phyloP scores from a whole-genome alignment of 1,140 invertebrate genomes.

The Dendrolimus kikuchii region DNA sequence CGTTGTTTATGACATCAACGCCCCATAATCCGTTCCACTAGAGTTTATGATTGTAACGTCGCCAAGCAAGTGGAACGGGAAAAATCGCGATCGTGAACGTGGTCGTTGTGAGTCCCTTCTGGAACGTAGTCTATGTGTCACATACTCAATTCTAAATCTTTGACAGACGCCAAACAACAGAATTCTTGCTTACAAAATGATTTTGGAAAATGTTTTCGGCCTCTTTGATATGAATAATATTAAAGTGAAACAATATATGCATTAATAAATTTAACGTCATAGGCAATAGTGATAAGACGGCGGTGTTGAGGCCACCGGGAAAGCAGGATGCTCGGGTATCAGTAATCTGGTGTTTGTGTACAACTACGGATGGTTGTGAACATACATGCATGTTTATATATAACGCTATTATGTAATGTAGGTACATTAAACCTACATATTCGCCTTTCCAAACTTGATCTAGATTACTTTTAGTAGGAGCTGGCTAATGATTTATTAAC shows the following conservation, averaged over 20 bases:
- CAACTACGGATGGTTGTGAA: constrained; percentile 35
- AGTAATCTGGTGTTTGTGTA: constrained; percentile 60
- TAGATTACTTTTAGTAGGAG: too few species aligned
- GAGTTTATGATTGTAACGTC: too few species aligned
- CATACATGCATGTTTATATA: constrained; percentile 16
- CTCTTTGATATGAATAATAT: constrained; percentile 39
- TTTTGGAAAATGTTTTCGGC: constrained; percentile 18
- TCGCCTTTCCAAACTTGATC: too few species aligned
- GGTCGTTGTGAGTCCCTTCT: too few species aligned
- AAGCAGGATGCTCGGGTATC: constrained; percentile 46
- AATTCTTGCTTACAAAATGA: neutral
- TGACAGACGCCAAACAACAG: too few species aligned
- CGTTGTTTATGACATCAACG: too few species aligned
- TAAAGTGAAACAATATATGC: constrained; percentile 31
- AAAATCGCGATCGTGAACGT: too few species aligned
- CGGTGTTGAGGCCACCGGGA: constrained; percentile 62
- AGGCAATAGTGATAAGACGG: constrained; percentile 46
- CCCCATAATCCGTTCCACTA: too few species aligned
- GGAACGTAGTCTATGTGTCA: too few species aligned
- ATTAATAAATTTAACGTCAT: constrained; percentile 58
- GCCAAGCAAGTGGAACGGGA: too few species aligned
- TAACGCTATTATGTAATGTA: constrained; percentile 1
- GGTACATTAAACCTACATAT: neutral
- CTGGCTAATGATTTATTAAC: too few species aligned
- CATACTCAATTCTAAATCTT: too few species aligned